Base-by-base conservation (phyloP, 2,888 invertebrate species). In the Philereme transversata region DNA sequence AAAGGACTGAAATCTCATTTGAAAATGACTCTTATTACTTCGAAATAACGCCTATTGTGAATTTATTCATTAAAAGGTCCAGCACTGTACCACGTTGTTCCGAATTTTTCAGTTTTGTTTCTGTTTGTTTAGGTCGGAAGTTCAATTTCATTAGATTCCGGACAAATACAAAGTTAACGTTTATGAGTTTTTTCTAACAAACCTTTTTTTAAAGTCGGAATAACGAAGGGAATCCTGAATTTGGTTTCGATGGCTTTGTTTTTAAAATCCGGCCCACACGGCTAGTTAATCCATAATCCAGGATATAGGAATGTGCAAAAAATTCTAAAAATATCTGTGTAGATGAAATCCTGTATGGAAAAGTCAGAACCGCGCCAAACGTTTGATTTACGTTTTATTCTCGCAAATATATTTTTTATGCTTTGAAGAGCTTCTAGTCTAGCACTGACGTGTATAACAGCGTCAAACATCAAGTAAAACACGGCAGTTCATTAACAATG, bases 51-150 rank as follows among this genome's bases (percentile, higher is more conserved):
- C 47, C 33, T 45, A 38, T 22, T 5, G n/a, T 43, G 49, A 10
- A 58, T 58, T 33, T 57, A 54, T 57, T 62, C 57, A 62, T 51
- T 62, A 62, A 55, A 57, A 55, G 55, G 63, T 56, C 52, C 49
- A 33, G 58, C 58, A 56, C 50, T 61, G 55, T 51, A 58, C 44
- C 58, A 58, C 51, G 59, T 59, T 77, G 75, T 73, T 76, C 73
- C 50, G 51, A 56, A 67, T 69, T 70, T 71, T 70, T 69, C 63
- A 51, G 72, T 66, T 76, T 74, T 81, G 79, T 77, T 78, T 75
- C 62, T 80, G 82, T 86, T 87, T 83, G 79, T 79, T 86, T 83
- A 86, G 86, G 86, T 84, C 81, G 67, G 74, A 72, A 78, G 79
- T 83, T 82, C 79, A 79, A 77, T 76, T 76, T 75, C 74, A 71